Base-by-base conservation (phyloP, 1,140 invertebrate species). In the Aphaenogaster floridana region DNA sequence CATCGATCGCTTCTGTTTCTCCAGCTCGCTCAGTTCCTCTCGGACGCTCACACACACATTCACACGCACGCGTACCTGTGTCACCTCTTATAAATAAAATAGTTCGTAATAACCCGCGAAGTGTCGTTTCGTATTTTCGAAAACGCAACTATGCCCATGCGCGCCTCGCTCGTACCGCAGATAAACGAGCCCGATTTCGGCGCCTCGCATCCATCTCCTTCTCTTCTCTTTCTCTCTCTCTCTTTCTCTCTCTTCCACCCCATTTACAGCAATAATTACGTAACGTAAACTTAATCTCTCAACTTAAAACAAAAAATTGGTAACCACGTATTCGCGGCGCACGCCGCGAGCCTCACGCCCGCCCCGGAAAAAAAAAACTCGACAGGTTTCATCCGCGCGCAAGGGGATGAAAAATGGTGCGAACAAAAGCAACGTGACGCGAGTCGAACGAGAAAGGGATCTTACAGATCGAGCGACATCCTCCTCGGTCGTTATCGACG, bases 291-390 rank as follows among this genome's bases (percentile, higher is more conserved):
- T 92, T 92, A 89, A 91, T 91, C 90, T 88, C 84, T 90, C 84
- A 92, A 93, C 90, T 92, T 92, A 92, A 92, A 92, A 93, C 88
- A 91, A 91, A 90, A 90, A 91, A 93, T 89, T 93, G 92, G 92
- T 93, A 93, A 93, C 92, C 88, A 93, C 86, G 64, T 86, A 87
- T 71, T 86, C 79, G 72, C 85, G 45, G 84, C 50, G 72, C 39
- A 86, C 83, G 64, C 66, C 83, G 87, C 87, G 61, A 84, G 84
- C 79, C 79, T 83, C 87, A 39, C 61, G 64, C 34, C 21, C 68
- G 57, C 36, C 59, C 68, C 48, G 57, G 42, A 28, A 45, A 48
- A 54, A 1, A 15, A 28, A 2, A 63, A 50, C 80, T 50, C 36
- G 39, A 71, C 15, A 57, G 36, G 2, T 81, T 81, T 54, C 36